Conservation (phyloP, 2,113 vertebrate species). For the Pungitius pungitius region DNA sequence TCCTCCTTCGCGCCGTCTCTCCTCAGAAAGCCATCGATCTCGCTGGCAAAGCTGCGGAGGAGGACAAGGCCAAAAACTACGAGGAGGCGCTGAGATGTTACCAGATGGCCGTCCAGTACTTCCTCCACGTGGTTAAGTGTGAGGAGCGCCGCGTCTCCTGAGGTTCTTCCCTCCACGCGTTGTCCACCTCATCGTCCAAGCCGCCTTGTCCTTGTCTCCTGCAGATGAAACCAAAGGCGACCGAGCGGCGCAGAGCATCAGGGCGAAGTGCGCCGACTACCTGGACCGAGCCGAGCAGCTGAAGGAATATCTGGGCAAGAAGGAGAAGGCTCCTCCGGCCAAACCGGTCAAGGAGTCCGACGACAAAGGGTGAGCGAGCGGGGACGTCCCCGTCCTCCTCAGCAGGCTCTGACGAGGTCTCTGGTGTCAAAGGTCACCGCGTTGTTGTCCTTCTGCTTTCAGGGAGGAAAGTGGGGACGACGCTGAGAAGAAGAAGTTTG, state of each 20-base stretch:
- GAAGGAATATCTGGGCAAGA: conserved; percentile 91
- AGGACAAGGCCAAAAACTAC: conserved; percentile 96
- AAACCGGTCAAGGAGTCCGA: conserved; percentile 91
- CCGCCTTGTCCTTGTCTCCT: no score
- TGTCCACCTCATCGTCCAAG: no score
- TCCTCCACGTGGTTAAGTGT: conserved; percentile 96
- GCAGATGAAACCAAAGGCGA: conserved; percentile 90
- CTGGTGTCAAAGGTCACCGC: no score
- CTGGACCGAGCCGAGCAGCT: conserved; percentile 94
- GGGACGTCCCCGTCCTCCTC: no score
- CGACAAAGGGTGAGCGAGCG: conserved; percentile 81
- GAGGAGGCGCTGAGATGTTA: conserved; percentile 91
- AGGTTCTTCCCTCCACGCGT: no score
- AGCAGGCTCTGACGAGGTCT: no score
- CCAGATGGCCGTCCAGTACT: conserved; percentile 90
- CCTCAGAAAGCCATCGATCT: conserved; percentile 95
- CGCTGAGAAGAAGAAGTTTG: conserved; percentile 93
- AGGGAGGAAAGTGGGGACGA: conserved; percentile 92
- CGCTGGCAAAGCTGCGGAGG: conserved; percentile 92
- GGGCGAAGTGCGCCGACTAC: conserved; percentile 92
- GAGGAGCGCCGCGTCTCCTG: conserved; percentile 64
- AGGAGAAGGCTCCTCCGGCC: conserved; percentile 71
- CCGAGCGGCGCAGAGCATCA: conserved; percentile 91
- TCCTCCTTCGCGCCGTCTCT: background rate
- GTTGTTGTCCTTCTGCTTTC: conserved; percentile 7